Base-by-base conservation (phyloP, 2,797 vertebrate genomes). In the Sarcophilus harrisii region DNA sequence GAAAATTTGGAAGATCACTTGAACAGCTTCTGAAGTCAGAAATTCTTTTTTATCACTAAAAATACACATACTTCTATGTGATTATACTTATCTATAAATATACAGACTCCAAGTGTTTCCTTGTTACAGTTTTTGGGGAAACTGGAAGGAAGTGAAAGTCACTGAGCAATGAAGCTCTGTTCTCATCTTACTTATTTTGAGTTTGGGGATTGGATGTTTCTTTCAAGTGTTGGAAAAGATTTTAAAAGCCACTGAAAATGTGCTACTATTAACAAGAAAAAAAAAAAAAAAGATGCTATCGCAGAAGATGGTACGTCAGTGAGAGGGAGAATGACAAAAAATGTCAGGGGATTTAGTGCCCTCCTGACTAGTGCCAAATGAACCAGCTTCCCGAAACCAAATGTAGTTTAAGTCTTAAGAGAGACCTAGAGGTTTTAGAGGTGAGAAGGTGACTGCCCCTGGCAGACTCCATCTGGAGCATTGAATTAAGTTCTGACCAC, bases 71-170 rank as follows among this genome's bases (percentile, higher is more conserved):
- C 9, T 66, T 95, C n/a, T n/a, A 52, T 16, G 28, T 55, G 27
- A 59, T 94, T 95, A 60, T 21, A 30, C 52, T 93, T 92, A 66
- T 57, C 14, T 90, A 38, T 55, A 93, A 92, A n/a, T 52, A 13
- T 93, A 58, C 62, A 87, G 73, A 49, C 66, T 96, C 57, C 58
- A 89, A 93, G 57, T 60, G 66, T 55, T 92, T 54, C 49, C n/a
- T 45, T 91, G 4, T 59, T 94, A 59, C 57, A 30, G 45, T 92
- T 95, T 90, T 54, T 55, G 52, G 93, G 57, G 57, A 95, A 94
- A 94, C 29, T 12, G 59, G 73, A 87, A 87, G 73, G 49, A 87
- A 87, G 38, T 49, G 38, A 45, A 87, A 87, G 45, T 87, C 24
- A 24, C n/a, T 24, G n/a, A 87, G 38, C 73, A 49, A 49, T 28